Base-by-base conservation (phyloP, 2,888 invertebrate species). In the Mimumesa dahlbomi region DNA sequence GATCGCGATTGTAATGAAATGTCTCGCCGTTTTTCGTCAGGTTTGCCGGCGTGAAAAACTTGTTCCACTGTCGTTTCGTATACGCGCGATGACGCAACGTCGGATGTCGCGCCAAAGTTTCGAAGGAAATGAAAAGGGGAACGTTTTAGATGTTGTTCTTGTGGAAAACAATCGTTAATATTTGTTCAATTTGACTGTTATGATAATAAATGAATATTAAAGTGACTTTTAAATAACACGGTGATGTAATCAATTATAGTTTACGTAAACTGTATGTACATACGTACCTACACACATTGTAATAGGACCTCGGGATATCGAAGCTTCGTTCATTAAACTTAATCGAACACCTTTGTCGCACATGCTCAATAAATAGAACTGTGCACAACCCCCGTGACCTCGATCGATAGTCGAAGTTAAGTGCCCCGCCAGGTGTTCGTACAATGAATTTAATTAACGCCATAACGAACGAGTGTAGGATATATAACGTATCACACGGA, bases 391-490 rank as follows among this genome's bases (percentile, higher is more conserved):
- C n/a, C 25, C 36, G 31, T 42, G 59, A 67, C 61, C 61, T 21
- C 43, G 54, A 68, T 56, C 50, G 54, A 65, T 43, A 65, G 53
- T 48, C 58, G 52, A 62, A 56, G 58, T 64, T 54, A 68, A 72
- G 57, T 69, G 46, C 46, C 54, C 46, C n/a, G 57, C 46, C 68
- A 69, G 72, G 50, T 66, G 58, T 45, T 66, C 40, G 59, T 53
- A 45, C 61, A 65, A 77, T 71, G 43, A 65, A 73, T 67, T 73
- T 71, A 70, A 75, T 77, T 77, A 74, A 63, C 62, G 56, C 31
- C 46, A 59, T 61, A 62, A 63, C 58, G 48, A 48, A 54, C 56
- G 46, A 58, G 54, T 34, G 56, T n/a, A 31, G 49, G 25, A 62
- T 53, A 45, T 50, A 34, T 31, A n/a, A 38, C 59, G 52, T 16